A percentile compares a stretch with the other conserved stretches of the same genome.
phyloP scores from a whole-genome alignment of 2,888 invertebrate genomes.

The Timema cristinae region DNA sequence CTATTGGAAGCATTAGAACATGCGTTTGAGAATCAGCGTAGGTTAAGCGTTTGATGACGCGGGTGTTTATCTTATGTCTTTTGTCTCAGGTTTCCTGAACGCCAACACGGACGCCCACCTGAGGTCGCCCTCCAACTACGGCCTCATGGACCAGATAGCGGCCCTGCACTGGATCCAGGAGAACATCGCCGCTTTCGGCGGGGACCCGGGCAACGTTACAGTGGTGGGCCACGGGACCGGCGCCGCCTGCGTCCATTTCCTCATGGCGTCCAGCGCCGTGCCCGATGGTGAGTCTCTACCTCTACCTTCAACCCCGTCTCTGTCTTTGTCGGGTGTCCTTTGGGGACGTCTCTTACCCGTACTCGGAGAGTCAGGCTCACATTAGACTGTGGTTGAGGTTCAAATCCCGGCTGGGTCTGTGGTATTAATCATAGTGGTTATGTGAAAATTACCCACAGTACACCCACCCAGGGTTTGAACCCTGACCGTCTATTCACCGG shows the following conservation, averaged over 20 bases:
- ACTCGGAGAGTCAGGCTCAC: too few species aligned
- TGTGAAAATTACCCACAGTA: too few species aligned
- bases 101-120: neutral
- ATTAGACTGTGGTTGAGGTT: too few species aligned
- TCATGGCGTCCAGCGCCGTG: slow-evolving; percentile 15
- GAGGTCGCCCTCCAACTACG: slow-evolving; percentile 8
- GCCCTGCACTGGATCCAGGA: slow-evolving; percentile 15
- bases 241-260: slow-evolving; percentile 10
- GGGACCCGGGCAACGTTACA: neutral
- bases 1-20: too few species aligned
- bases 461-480: too few species aligned
- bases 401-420: too few species aligned
- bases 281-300: neutral
- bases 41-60: too few species aligned
- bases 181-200: slow-evolving; percentile 14
- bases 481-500: too few species aligned
- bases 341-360: too few species aligned
- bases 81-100: slow-evolving; percentile 9
- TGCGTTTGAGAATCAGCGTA: too few species aligned
- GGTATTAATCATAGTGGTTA: too few species aligned
- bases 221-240: slow-evolving; percentile 10
- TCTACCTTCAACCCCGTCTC: neutral
- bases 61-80: neutral
- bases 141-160: slow-evolving; percentile 15
- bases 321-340: too few species aligned